These are phyloP conservation scores for Eilema depressum DNA, from an alignment of 2,888 invertebrate species.

Conservation along the genomic window DNA sequence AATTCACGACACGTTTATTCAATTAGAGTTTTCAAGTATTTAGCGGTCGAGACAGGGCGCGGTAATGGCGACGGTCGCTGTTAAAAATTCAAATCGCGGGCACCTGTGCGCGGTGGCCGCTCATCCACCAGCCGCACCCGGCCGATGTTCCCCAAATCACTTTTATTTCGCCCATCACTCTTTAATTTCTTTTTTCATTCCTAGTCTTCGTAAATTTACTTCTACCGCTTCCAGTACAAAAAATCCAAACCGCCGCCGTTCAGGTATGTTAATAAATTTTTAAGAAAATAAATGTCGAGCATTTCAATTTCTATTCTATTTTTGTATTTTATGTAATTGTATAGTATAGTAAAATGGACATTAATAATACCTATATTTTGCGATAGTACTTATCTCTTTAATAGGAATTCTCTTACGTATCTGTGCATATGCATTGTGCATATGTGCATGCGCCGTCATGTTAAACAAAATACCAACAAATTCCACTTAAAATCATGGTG, in stretches of 20 bases:
- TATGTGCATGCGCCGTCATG: neutral
- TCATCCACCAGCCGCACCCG: conserved; percentile 5
- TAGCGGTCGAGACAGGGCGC: conserved; percentile 58
- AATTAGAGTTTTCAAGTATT: conserved; percentile 76
- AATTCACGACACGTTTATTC: conserved; percentile 76
- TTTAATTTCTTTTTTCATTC: conserved; percentile 24
- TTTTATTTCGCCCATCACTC: conserved; percentile 38
- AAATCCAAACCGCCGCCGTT: neutral
- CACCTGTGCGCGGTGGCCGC: conserved; percentile 38
- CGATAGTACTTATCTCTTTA: neutral
- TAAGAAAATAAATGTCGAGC: neutral
- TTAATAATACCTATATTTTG: neutral
- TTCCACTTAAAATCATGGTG: conserved; percentile 36
- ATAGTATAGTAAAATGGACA: neutral
- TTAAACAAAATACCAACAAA: conserved; percentile 11
- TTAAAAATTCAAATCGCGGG: conserved; percentile 56
- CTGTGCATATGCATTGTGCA: neutral
- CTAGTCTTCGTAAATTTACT: conserved; percentile 34
- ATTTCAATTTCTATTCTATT: neutral
- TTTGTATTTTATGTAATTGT: neutral
- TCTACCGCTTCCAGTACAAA: conserved; percentile 22
- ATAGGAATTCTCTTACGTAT: too few species aligned
- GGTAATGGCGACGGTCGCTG: conserved; percentile 48
- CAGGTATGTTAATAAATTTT: neutral
- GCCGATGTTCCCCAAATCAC: conserved; percentile 26